phyloP scores from a whole-genome alignment of 2,797 vertebrate genomes.

The Oceanodroma leucorhoa region DNA sequence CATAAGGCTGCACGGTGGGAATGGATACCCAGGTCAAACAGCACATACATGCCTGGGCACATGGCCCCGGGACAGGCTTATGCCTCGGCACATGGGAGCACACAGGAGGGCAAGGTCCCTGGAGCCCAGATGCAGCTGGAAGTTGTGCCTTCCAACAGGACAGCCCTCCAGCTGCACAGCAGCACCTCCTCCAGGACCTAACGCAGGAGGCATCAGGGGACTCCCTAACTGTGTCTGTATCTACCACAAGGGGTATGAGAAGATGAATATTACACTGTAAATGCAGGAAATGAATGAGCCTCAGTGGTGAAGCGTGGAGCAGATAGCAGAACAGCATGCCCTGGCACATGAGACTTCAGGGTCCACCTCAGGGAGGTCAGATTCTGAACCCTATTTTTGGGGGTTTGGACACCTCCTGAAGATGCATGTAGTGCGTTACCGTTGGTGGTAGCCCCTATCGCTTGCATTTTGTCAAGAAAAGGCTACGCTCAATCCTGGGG shows the following conservation, averaged over 20 bases:
- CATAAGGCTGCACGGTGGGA: background rate
- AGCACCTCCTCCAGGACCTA: background rate
- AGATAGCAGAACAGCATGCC: background rate
- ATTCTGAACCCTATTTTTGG: background rate
- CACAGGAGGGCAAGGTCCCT: background rate
- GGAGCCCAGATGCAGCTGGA: background rate
- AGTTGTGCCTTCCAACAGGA: background rate
- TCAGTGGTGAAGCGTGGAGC: background rate
- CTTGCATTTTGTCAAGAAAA: background rate
- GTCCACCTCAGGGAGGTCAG: background rate
- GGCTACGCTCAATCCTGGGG: background rate
- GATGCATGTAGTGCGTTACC: background rate
- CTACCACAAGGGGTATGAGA: background rate
- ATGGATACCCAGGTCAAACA: background rate
- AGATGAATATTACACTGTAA: background rate
- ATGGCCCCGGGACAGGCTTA: fast-evolving
- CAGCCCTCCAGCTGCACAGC: background rate
- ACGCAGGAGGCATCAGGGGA: fast-evolving
- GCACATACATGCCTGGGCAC: background rate
- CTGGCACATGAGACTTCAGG: background rate
- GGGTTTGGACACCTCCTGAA: background rate
- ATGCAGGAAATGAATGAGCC: background rate
- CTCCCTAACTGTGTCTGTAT: background rate
- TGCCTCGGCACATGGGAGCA: background rate
- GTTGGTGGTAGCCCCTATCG: background rate